Evolutionary conservation across 2,113 vertebrate genomes (phyloP).

Genomic region (Elaphurus davidianus): DNA sequence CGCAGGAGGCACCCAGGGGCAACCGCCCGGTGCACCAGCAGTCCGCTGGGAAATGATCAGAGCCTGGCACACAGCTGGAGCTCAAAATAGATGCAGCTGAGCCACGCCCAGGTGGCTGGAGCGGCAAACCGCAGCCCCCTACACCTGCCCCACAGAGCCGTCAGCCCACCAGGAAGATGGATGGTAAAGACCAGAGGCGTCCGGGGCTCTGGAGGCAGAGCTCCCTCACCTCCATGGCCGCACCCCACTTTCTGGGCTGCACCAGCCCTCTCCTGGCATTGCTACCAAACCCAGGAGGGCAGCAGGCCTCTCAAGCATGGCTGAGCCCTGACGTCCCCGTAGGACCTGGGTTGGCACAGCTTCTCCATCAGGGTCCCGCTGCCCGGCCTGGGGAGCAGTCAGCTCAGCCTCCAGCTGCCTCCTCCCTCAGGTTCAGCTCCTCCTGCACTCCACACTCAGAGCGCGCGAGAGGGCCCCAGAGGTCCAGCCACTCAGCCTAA

Average conservation of each 20-base stretch:
- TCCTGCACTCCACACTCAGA: no score
- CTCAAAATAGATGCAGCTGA: background rate
- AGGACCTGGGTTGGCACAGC: background rate
- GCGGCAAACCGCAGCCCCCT: accelerated
- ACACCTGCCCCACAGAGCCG: background rate
- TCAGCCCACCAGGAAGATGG: accelerated
- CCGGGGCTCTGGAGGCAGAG: background rate
- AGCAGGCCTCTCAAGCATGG: accelerated
- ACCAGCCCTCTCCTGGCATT: background rate
- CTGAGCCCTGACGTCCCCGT: accelerated
- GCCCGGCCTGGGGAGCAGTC: accelerated
- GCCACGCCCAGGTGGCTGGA: background rate
- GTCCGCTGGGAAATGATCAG: background rate
- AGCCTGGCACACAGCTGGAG: background rate
- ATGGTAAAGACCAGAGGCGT: accelerated
- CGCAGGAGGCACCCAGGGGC: background rate
- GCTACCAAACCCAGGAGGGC: no score
- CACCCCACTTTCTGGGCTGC: background rate
- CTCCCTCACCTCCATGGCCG: accelerated
- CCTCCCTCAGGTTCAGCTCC: background rate
- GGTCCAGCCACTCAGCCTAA: background rate
- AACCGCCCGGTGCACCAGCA: accelerated
- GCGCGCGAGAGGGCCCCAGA: accelerated
- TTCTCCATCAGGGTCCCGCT: background rate
- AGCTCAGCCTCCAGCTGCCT: background rate